Conservation (phyloP, 2,797 vertebrate genomes). For the Pelobates cultripes region DNA sequence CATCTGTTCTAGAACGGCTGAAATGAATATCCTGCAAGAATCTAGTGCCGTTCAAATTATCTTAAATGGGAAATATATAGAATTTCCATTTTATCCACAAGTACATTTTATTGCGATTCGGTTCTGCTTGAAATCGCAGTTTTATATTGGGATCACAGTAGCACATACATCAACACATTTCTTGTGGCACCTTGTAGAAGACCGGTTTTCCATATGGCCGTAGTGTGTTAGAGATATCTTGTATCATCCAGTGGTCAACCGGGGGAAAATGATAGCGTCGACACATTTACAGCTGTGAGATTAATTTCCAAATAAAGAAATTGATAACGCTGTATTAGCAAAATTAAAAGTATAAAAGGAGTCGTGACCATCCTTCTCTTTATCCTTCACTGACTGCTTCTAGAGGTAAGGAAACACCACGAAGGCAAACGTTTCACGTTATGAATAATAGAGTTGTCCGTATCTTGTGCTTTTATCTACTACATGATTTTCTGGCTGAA, state of each 20-base stretch:
- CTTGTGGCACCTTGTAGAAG: slow-evolving; percentile 5
- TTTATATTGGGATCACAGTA: slow-evolving; percentile 40
- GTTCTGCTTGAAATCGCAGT: slow-evolving; percentile 14
- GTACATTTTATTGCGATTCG: slow-evolving; percentile 15
- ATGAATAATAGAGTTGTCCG: too few relatives aligned
- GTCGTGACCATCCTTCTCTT: too few relatives aligned
- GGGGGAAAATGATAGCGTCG: slow-evolving; percentile 29
- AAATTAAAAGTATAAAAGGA: slow-evolving; percentile 18
- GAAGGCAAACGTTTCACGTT: too few relatives aligned
- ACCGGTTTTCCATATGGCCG: slow-evolving; percentile 40
- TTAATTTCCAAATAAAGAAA: slow-evolving; percentile 49
- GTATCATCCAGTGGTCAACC: slow-evolving; percentile 33
- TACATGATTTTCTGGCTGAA: too few relatives aligned
- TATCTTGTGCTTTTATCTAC: too few relatives aligned
- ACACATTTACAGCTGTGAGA: slow-evolving; percentile 26
- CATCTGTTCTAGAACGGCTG: slow-evolving; percentile 2
- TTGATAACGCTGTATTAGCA: slow-evolving; percentile 1
- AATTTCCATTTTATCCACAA: background rate
- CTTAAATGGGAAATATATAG: slow-evolving; percentile 5
- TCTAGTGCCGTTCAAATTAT: slow-evolving; percentile 1
- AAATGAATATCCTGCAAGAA: background rate
- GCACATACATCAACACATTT: slow-evolving; percentile 17
- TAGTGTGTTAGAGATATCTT: slow-evolving; percentile 3
- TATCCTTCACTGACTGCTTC: slow-evolving; percentile 40
- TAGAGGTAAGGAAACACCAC: slow-evolving; percentile 35